Base-by-base conservation (phyloP, 2,797 vertebrate genomes). In the Halcyon smyrnensis region DNA sequence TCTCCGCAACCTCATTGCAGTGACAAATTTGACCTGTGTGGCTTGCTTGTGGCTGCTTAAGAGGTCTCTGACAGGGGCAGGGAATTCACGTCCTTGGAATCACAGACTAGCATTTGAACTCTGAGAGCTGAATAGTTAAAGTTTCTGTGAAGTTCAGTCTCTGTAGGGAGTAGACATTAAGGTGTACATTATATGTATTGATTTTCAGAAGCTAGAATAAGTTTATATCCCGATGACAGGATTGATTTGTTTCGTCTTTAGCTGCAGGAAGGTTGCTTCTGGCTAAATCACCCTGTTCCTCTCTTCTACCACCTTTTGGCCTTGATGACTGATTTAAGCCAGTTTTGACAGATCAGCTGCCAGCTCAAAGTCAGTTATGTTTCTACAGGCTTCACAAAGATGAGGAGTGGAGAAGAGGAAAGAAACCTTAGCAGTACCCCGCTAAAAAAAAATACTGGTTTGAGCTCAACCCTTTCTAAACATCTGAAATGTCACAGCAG, bases 181-280 rank as follows among this genome's bases (percentile, higher is more conserved):
- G 48, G 25, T 83, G 20, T 63, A 76, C 14, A 2, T 65, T 84
- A 41, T 12, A 36, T 0, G 1, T 27, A 46, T 8, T 77, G 10
- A 46, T 89, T 95, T 91, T 93, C 65, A 90, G 82, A 85, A 94
- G 37, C 27, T 57, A 54, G n/a, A 87, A 16, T 63, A 53, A 60
- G 30, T 91, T 77, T 80, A 37, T 56, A 10, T 70, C 21, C 34
- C 53, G 59, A 73, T 64, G 59, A 34, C 28, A 80, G 32, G 12
- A 91, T 34, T 27, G 12, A 54, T 73, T 64, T 77, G 37, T 62
- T 77, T 89, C 7, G 4, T 43, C 20, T 78, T 87, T 54, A 78
- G 20, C 62, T 39, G 36, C 43, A 34, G 13, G 65, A 88, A 46
- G 11, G 12, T 75, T 81, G 39, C 43, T 88, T 75, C 76, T 93